Evolutionary conservation across 2,797 vertebrate species (phyloP).

Genomic region (Peromyscus attwateri): DNA sequence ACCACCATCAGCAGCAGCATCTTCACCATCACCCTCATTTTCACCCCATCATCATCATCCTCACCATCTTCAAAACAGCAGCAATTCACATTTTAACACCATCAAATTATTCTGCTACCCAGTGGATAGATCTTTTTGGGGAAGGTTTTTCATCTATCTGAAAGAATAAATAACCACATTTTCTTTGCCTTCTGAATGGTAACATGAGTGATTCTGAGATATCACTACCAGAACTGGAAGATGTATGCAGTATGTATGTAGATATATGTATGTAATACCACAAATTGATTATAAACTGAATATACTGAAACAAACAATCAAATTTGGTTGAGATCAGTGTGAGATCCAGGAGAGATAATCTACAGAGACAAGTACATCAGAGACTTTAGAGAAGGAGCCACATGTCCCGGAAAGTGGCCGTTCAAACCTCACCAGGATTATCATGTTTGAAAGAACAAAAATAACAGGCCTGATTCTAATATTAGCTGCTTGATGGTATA

Average conservation of each 20-base stretch:
- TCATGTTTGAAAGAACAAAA: not conserved
- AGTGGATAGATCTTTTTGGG: not conserved
- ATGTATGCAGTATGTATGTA: not conserved
- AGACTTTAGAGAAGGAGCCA: not conserved
- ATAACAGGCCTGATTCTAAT: not conserved
- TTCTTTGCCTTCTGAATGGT: not conserved
- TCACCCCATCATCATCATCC: not conserved
- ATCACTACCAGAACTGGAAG: not conserved
- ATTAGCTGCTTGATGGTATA: not conserved
- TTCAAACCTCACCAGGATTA: rapidly evolving
- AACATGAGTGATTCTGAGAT: not conserved
- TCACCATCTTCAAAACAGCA: not conserved
- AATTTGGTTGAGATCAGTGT: not conserved
- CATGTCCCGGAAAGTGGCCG: not conserved
- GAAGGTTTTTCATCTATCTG: not conserved
- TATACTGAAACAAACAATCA: not conserved
- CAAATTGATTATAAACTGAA: constrained; percentile 6
- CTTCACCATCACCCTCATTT: not conserved
- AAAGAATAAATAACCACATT: not conserved
- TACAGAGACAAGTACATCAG: not conserved
- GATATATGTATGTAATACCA: not conserved
- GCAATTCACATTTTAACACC: not conserved
- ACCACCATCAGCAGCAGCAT: no score
- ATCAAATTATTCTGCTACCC: not conserved
- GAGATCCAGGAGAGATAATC: not conserved